phyloP scores from a whole-genome alignment of 2,888 invertebrate genomes.

The Noctua fimbriata region DNA sequence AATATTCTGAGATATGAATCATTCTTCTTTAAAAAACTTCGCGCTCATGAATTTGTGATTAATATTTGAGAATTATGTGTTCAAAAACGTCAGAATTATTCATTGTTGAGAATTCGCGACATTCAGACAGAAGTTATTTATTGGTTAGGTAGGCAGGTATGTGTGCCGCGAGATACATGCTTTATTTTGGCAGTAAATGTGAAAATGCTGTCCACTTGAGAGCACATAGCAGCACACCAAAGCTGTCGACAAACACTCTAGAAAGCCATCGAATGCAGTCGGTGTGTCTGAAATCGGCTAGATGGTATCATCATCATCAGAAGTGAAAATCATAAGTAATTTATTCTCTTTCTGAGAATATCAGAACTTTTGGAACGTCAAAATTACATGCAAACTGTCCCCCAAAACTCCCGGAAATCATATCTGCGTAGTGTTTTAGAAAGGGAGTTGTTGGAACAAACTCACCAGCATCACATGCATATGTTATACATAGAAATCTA shows the following conservation, averaged over 20 bases:
- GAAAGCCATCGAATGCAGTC: neutral
- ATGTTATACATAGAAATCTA: neutral
- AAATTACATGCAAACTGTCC: neutral
- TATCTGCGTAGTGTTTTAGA: neutral
- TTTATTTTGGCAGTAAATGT: neutral
- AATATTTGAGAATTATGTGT: conserved; percentile 38
- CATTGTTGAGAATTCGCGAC: conserved; percentile 29
- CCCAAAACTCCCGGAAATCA: neutral
- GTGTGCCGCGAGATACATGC: neutral
- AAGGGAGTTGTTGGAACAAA: neutral
- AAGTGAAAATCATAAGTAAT: neutral
- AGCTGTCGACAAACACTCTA: neutral
- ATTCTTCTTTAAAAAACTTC: conserved; percentile 24
- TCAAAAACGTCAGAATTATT: conserved; percentile 29
- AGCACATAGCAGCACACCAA: neutral
- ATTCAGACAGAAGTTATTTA: neutral
- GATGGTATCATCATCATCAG: neutral
- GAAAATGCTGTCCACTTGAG: neutral
- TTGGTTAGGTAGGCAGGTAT: neutral
- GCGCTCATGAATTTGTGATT: conserved; percentile 41
- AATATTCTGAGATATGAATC: conserved; percentile 34
- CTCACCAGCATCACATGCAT: neutral
- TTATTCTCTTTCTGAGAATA: neutral
- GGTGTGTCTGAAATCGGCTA: neutral
- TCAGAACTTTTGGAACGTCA: neutral